A percentile compares a stretch with the other conserved stretches of the same genome.
Evolutionary conservation across 2,797 vertebrate species (phyloP).

Genomic region (Megalops cyprinoides): DNA sequence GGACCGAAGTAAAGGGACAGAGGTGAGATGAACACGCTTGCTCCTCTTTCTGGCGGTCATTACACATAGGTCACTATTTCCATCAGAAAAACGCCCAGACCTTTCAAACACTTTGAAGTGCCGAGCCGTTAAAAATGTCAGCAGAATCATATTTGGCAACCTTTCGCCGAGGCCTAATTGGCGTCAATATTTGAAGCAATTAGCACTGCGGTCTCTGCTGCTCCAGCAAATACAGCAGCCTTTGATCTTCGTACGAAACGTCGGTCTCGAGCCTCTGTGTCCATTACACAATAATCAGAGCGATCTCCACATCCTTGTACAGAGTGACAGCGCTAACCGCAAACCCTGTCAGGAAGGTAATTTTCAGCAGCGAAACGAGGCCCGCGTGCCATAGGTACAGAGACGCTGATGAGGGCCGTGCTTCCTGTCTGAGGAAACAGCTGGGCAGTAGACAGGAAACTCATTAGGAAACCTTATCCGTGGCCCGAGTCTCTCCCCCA

Average conservation of each 20-base stretch:
- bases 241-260: conserved; percentile 11
- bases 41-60: no score
- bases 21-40: no score
- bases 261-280: background rate
- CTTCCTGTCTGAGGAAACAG: no score
- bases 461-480: background rate
- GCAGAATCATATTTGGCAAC: background rate
- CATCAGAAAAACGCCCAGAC: conserved; percentile 9
- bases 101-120: conserved; percentile 25
- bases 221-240: background rate
- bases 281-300: background rate
- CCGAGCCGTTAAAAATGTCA: conserved; percentile 17
- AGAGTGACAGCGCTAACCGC: no score
- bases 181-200: conserved; percentile 3
- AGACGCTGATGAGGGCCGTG: no score
- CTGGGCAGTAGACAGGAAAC: background rate
- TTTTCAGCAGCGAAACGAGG: no score
- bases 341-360: no score
- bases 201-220: conserved; percentile 1
- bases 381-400: no score
- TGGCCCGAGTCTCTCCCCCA: background rate
- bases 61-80: no score
- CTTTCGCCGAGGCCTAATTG: conserved; percentile 18
- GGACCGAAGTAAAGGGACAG: no score
- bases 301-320: background rate